Evolutionary conservation across 2,797 vertebrate species (phyloP), one percentile per base, ranked within the genome.

Genomic region (Argentina silus): DNA sequence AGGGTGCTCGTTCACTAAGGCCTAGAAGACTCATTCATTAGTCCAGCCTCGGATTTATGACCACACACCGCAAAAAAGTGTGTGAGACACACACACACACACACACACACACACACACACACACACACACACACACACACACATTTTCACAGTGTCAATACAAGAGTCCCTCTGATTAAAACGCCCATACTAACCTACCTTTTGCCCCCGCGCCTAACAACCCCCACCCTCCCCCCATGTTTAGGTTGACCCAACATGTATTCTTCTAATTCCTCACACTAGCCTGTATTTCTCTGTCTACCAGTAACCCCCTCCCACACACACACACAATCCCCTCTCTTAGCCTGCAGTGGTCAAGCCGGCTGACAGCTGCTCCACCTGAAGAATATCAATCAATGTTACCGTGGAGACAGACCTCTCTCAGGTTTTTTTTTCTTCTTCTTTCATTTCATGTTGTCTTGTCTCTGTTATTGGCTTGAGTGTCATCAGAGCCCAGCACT

Each of bases 321-420:
- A n/a, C n/a, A n/a, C n/a, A n/a, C n/a, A n/a, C n/a, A n/a, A 42
- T 43, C 21, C 60, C 42, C 53, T 36, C n/a, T 42, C 73, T 78
- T 93, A 90, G 84, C 88, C 93, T 87, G 88, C 88, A 89, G 93
- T 89, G 89, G 86, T 92, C 93, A 89, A 87, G 92, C 90, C 88
- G 85, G 93, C 89, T 94, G 94, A 93, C 93, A 92, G 94, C 90
- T 91, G 87, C 90, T 93, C 87, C 88, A 95, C 94, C 95, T 96
- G 94, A 94, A 94, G 94, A 94, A 96, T 93, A 92, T 84, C 94
- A 96, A 95, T 88, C 92, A 93, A 92, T 86, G 94, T 97, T 95
- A 93, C 95, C 91, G 94, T 96, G 94, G 96, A 95, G 94, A 98
- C 90, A 69, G 83, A 93, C 36, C 44, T 65, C 15, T 67, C 51